phyloP scores from a whole-genome alignment of 2,113 vertebrate genomes.

The Melanerpes formicivorus region DNA sequence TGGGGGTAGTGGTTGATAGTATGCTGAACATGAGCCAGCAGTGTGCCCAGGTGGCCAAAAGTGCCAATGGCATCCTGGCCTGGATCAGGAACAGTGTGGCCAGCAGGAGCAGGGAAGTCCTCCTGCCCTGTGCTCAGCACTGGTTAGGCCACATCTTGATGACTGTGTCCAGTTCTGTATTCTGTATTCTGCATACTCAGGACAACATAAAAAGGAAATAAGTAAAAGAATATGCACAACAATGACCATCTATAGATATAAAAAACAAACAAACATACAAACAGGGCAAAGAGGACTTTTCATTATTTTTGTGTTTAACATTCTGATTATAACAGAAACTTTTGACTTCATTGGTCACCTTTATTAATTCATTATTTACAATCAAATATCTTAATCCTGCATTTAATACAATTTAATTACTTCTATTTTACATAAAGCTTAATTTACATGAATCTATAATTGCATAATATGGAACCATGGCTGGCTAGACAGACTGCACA shows the following conservation, averaged over 20 bases:
- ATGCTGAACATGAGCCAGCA: too few species aligned
- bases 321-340: not conserved
- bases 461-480: not conserved
- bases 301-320: not conserved
- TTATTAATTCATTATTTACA: not conserved
- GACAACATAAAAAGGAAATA: not conserved
- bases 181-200: not conserved
- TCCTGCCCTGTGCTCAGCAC: too few species aligned
- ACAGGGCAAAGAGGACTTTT: rapidly evolving
- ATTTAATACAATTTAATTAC: not conserved
- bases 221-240: not conserved
- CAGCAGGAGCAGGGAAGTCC: too few species aligned
- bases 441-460: not conserved
- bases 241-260: not conserved
- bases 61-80: too few species aligned
- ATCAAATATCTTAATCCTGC: not conserved
- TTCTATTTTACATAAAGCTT: not conserved
- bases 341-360: not conserved
- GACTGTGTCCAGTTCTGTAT: too few species aligned
- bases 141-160: too few species aligned
- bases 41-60: too few species aligned
- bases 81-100: too few species aligned
- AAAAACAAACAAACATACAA: not conserved
- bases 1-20: too few species aligned
- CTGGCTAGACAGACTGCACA: not conserved